Evolutionary conservation across 1,140 invertebrate species (phyloP).

Genomic region (Saccostrea glomerata): DNA sequence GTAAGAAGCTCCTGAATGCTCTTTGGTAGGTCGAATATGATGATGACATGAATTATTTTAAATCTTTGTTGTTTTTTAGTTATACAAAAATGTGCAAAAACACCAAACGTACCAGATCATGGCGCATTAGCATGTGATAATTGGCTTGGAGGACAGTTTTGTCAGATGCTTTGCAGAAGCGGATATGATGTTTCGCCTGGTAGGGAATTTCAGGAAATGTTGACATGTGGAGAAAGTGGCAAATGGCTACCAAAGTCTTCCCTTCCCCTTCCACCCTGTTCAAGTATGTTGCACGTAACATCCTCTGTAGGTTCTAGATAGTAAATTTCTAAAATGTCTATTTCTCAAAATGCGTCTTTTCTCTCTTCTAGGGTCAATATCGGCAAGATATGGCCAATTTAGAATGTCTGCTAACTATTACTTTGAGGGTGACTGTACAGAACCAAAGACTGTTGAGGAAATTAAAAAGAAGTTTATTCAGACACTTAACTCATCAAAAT

Average conservation of each 20-base stretch:
- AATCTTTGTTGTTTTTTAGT: not conserved
- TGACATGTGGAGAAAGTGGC: constrained; percentile 46
- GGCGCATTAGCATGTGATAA: constrained; percentile 54
- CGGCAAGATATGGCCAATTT: too few species aligned
- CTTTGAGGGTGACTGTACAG: too few species aligned
- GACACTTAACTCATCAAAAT: too few species aligned
- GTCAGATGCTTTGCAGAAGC: constrained; percentile 50
- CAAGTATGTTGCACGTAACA: too few species aligned
- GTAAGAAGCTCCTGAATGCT: not conserved
- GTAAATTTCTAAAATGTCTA: too few species aligned
- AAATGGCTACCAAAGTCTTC: constrained; percentile 15
- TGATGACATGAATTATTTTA: not conserved
- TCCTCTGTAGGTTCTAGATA: too few species aligned
- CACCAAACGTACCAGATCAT: constrained; percentile 21
- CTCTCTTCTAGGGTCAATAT: too few species aligned
- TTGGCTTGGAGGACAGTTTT: constrained; percentile 53
- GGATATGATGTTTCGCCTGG: constrained; percentile 55
- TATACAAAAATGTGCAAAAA: not conserved
- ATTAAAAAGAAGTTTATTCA: too few species aligned
- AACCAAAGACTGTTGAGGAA: too few species aligned
- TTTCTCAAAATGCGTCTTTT: too few species aligned
- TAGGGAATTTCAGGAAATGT: constrained; percentile 13
- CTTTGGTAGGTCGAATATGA: too few species aligned
- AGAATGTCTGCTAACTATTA: too few species aligned
- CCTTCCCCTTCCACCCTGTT: constrained; percentile 41